phyloP scores from a whole-genome alignment of 2,113 vertebrate genomes.

The Diglossa brunneiventris region DNA sequence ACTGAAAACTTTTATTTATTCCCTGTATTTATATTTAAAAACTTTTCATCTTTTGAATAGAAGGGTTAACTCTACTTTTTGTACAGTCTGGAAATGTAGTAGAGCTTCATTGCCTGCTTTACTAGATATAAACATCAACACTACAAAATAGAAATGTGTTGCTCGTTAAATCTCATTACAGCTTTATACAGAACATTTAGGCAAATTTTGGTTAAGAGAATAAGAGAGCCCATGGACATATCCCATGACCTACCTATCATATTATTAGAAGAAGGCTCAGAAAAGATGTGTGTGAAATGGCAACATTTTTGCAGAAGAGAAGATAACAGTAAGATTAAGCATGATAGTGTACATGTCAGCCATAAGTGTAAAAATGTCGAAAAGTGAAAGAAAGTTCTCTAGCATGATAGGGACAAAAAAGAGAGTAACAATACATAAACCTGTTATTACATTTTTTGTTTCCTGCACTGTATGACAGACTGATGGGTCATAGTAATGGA shows the following conservation, averaged over 20 bases:
- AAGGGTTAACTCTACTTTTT: neutral
- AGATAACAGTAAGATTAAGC: neutral
- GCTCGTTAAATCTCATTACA: neutral
- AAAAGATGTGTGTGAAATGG: neutral
- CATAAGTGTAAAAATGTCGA: neutral
- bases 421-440: neutral
- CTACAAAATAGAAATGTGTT: neutral
- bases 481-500: neutral
- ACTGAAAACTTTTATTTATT: neutral
- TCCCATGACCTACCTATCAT: neutral
- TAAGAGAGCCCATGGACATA: neutral
- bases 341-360: neutral
- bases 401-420: neutral
- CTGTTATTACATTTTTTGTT: neutral
- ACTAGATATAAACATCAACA: neutral
- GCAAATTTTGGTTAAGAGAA: neutral
- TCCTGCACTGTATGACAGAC: neutral
- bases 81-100: neutral
- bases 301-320: neutral
- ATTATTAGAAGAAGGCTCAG: neutral
- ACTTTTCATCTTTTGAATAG: neutral
- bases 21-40: neutral
- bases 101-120: neutral
- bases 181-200: neutral
- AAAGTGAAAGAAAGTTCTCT: neutral